Conservation (phyloP, 2,797 vertebrate genomes). For the Paedocypris micromegethes region DNA sequence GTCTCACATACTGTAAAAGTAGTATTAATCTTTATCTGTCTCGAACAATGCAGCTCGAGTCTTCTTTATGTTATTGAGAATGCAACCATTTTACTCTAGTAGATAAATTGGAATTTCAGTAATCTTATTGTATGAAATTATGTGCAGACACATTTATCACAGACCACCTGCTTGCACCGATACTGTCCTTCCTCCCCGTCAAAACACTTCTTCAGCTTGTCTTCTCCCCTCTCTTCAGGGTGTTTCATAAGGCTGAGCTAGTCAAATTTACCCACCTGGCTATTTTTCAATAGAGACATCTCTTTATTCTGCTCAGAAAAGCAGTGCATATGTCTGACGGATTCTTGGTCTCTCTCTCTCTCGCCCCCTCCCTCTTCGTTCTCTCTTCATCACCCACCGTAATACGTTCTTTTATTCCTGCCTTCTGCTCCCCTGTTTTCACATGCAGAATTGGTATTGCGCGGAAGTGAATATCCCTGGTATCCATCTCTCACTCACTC, state of each 20-base stretch:
- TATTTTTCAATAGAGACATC: conserved; percentile 63
- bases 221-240: conserved; percentile 44
- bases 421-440: conserved; percentile 49
- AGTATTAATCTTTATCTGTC: neutral
- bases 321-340: conserved; percentile 38
- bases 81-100: neutral
- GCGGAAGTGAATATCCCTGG: conserved; percentile 63
- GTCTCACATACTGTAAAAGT: no score
- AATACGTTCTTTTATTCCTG: conserved; percentile 34
- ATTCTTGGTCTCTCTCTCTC: conserved; percentile 39
- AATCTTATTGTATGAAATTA: conserved; percentile 2
- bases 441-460: conserved; percentile 63
- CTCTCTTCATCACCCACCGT: conserved; percentile 45
- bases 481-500: conserved; percentile 53
- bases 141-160: neutral
- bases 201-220: conserved; percentile 32
- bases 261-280: conserved; percentile 63
- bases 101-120: conserved; percentile 6
- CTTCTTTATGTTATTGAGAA: neutral
- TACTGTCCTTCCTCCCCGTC: conserved; percentile 36
- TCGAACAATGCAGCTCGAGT: neutral
- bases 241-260: conserved; percentile 64
- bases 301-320: conserved; percentile 55
- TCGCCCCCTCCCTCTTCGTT: conserved; percentile 34
- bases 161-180: conserved; percentile 11